phyloP scores from a whole-genome alignment of 2,113 vertebrate genomes.

The Sialia sialis region DNA sequence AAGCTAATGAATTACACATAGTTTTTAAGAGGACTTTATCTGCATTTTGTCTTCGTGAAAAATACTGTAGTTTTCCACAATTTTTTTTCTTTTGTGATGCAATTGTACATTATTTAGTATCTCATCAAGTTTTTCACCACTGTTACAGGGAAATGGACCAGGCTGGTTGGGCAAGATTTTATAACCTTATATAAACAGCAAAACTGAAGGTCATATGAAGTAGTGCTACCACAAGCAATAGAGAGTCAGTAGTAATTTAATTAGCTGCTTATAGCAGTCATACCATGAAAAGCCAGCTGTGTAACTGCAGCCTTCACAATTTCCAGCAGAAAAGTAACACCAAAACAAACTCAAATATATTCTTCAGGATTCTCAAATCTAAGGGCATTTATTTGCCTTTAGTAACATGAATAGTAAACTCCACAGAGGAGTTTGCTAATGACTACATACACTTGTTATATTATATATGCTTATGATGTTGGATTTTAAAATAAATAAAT shows the following conservation, averaged over 20 bases:
- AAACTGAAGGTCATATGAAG: constrained; percentile 4
- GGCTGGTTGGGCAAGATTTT: background rate
- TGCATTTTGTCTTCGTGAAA: background rate
- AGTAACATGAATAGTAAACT: background rate
- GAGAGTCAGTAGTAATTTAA: constrained; percentile 43
- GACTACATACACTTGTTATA: background rate
- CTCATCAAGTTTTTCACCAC: background rate
- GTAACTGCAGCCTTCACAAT: constrained; percentile 5
- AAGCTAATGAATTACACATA: background rate
- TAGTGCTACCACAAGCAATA: background rate
- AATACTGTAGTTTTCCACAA: background rate
- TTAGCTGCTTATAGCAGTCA: constrained; percentile 47
- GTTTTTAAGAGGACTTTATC: background rate
- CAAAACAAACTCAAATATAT: background rate
- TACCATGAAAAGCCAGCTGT: constrained; percentile 42
- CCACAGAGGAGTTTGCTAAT: background rate
- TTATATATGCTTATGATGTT: background rate
- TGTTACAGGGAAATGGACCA: background rate
- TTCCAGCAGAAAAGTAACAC: background rate
- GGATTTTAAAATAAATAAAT: background rate
- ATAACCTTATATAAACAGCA: background rate
- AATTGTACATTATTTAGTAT: background rate
- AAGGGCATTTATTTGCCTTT: background rate
- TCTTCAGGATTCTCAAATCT: background rate
- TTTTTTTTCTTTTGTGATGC: background rate